Evolutionary conservation across 1,140 invertebrate genomes (phyloP), one percentile per base, ranked within the genome.

Genomic region (Antheraea mylitta): DNA sequence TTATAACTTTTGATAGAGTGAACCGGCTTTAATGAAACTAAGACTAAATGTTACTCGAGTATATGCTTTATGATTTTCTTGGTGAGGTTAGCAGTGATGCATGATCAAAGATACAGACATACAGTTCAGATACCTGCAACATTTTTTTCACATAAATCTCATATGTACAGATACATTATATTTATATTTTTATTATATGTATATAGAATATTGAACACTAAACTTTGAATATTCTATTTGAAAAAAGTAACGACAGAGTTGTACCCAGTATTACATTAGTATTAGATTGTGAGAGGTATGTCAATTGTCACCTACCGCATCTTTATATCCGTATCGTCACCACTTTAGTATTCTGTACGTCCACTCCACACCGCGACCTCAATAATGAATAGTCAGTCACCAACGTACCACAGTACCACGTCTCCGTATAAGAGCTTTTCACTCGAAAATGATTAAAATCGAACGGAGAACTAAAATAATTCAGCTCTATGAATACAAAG

Each of bases 301-400:
- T 53, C 45, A 53, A 53, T 53, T 13, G 16, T 72, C 70, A 72
- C 69, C 65, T 64, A 72, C 70, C 59, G 67, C 61, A 68, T 69
- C 69, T 59, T 74, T 66, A 72, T 69, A 75, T 75, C 70, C 69
- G 70, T 77, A 75, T 71, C 63, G 60, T 67, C 67, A 53, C 11
- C 18, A 64, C 67, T 70, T 80, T 75, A 64, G 72, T 78, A 83
- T 83, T 81, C 79, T 60, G 71, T 66, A 68, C 69, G 70, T 36
- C 68, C 70, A 65, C 61, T 62, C 37, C 58, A 64, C 62, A 71
- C 67, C 74, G 79, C 75, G 74, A 59, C 81, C 73, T 72, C 77
- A 81, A 83, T 83, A 81, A 68, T 81, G 75, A 83, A 79, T 67
- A 79, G 72, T 64, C 69, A 79, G 72, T 64, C 42, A 69, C 48